Base-by-base conservation (phyloP, 1,140 invertebrate genomes). In the Drosophila rhopaloa region DNA sequence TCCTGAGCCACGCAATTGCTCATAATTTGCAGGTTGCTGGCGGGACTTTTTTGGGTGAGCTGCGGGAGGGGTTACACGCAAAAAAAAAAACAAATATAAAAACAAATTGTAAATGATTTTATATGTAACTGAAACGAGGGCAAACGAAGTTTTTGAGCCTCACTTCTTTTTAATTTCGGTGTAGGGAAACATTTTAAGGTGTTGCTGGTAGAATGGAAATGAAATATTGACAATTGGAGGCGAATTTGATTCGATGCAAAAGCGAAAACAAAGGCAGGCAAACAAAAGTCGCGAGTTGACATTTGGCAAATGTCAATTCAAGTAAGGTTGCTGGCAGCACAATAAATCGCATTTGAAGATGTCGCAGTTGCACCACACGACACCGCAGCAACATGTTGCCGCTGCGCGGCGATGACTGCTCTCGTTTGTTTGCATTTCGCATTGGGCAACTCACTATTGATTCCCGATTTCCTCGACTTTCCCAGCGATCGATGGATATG, bases 281-380 rank as follows among this genome's bases (percentile, higher is more conserved):
- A 54, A 75, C 66, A 76, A 76, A 56, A 76, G 81, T 74, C 63
- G 79, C 65, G 7, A 48, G 65, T 71, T 85, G 81, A 85, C 81
- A 85, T 85, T 85, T 85, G 81, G 46, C 67, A 85, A 85, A 85
- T 85, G 81, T 86, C 81, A 85, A 71, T 80, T 76, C 47, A 35
- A 43, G 53, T 40, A 35, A 71, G 54, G 58, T 48, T 47, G 53
- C 43, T 37, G 58, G 41, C 54, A 61, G 29, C 60, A 51, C 53
- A 60, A 61, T 61, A 79, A 63, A 59, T 44, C 58, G 48, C 29
- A 59, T 51, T 84, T 54, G 61, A 67, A 85, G 78, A 81, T 70
- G 81, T 77, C 59, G 65, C 75, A 70, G 46, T 32, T 67, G 46
- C 47, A 44, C 63, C 63, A 67, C 63, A 67, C 60, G 60, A 67